These are phyloP conservation scores for Dolichopus griseipennis DNA, from an alignment of 2,888 invertebrate species.

Conservation along the genomic window DNA sequence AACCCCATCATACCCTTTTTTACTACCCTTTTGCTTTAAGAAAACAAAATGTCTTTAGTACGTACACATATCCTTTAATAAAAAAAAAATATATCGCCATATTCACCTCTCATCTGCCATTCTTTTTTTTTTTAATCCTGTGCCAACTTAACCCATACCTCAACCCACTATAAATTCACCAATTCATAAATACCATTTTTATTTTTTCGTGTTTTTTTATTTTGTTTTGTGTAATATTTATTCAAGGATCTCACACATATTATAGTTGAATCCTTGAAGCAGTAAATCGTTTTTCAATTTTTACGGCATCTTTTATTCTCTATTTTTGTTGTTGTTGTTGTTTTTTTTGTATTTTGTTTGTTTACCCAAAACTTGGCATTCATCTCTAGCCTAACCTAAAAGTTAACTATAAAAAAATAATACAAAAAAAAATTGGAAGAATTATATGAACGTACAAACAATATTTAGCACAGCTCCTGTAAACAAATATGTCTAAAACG, in stretches of 20 bases:
- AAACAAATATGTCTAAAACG: constrained; percentile 1
- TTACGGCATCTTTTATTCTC: neutral
- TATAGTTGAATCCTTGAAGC: neutral
- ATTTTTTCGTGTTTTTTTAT: too few relatives aligned
- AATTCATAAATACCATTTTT: too few relatives aligned
- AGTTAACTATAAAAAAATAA: neutral
- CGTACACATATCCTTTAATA: neutral
- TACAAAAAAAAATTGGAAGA: neutral
- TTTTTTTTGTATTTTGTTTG: neutral
- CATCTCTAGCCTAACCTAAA: neutral
- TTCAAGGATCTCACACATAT: neutral
- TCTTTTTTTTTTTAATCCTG: too few relatives aligned
- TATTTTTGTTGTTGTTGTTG: neutral
- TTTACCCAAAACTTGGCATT: neutral
- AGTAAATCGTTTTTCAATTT: constrained; percentile 6
- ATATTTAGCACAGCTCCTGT: neutral
- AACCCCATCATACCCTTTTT: neutral
- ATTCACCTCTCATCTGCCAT: too few relatives aligned
- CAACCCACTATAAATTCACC: too few relatives aligned
- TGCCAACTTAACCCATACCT: too few relatives aligned
- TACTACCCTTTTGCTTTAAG: neutral
- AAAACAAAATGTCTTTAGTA: neutral
- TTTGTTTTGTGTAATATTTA: neutral
- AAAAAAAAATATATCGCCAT: neutral
- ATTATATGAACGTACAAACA: too few relatives aligned